Conservation (phyloP, 2,113 vertebrate species). For the Asarcornis scutulata region DNA sequence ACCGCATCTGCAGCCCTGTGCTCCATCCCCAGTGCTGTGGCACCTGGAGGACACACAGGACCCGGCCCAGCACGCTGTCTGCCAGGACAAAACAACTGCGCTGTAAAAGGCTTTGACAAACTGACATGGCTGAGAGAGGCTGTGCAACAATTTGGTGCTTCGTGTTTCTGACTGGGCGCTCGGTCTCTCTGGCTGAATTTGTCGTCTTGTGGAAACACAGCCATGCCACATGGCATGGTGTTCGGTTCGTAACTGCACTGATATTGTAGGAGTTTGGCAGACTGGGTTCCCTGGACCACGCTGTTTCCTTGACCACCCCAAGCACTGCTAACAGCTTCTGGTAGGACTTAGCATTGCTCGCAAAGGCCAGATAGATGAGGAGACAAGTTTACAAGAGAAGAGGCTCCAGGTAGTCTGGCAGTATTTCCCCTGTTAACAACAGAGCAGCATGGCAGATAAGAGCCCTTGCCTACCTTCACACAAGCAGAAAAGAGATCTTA, state of each 20-base stretch:
- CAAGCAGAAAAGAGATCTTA: neutral
- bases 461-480: neutral
- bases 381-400: neutral
- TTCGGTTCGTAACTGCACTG: neutral
- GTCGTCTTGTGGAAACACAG: neutral
- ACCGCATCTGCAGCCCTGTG: neutral
- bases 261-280: neutral
- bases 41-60: neutral
- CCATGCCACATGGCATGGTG: fast-evolving
- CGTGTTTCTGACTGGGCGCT: fast-evolving
- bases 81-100: neutral
- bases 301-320: neutral
- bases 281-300: fast-evolving
- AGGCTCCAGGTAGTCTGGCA: conserved; percentile 19
- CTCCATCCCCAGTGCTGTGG: fast-evolving
- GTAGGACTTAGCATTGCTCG: neutral
- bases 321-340: neutral
- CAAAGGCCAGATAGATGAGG: neutral
- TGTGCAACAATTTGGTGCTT: neutral
- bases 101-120: neutral
- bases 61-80: neutral
- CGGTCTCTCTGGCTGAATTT: neutral
- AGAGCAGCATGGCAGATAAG: neutral
- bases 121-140: neutral
- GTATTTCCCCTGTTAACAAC: neutral